Conservation (phyloP, 64 coral and sea anemone species). For the Exaiptasia diaphana region DNA sequence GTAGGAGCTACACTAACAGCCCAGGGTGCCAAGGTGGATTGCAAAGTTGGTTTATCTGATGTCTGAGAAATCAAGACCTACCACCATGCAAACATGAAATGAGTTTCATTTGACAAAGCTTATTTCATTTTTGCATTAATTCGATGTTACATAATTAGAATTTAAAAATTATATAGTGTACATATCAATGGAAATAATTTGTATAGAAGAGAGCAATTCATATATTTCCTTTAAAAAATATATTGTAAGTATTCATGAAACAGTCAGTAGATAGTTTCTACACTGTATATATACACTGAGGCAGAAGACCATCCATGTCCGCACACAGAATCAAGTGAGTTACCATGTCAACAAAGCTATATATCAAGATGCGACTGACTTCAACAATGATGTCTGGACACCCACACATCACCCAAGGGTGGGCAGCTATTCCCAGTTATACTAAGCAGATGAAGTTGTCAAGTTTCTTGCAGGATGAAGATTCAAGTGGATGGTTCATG, state of each 20-base stretch:
- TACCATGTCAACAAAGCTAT: no score
- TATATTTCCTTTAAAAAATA: no score
- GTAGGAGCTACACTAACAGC: conserved; percentile 50
- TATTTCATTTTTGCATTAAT: not conserved
- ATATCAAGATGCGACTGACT: no score
- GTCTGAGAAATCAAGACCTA: not conserved
- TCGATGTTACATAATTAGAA: not conserved
- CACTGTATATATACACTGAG: no score
- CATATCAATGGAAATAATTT: not conserved
- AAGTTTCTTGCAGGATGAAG: conserved; percentile 22
- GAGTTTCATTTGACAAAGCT: not conserved
- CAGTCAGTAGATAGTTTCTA: no score
- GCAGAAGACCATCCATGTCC: no score
- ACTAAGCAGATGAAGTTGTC: conserved; percentile 13
- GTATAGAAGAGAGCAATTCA: no score
- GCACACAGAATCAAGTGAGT: no score
- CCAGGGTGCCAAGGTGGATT: conserved; percentile 54
- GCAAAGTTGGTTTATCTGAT: conserved; percentile 31
- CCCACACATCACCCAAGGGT: no score
- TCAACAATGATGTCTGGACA: no score
- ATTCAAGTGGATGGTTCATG: not conserved
- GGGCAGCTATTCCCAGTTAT: no score
- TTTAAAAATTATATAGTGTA: not conserved
- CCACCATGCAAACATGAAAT: not conserved
- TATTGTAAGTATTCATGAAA: no score